These are phyloP conservation scores for Oreocharis arfaki DNA, from an alignment of 2,113 vertebrate genomes.

Conservation along the genomic window DNA sequence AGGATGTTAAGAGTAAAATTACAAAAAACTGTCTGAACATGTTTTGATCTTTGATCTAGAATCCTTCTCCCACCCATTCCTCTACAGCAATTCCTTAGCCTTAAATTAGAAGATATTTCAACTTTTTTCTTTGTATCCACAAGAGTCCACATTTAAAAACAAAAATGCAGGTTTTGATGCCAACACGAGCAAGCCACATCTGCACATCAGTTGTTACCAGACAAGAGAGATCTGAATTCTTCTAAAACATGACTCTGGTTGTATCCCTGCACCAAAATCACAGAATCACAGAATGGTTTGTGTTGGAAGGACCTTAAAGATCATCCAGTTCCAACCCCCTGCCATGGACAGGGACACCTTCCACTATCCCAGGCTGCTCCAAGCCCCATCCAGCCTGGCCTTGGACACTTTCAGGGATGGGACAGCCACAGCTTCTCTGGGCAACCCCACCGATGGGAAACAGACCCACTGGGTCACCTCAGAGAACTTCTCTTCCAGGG, in stretches of 20 bases:
- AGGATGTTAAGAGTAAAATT: not conserved
- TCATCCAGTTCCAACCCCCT: accelerated
- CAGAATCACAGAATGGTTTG: not conserved
- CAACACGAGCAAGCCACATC: not conserved
- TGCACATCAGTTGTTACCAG: not conserved
- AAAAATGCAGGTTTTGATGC: accelerated
- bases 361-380: not conserved
- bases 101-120: not conserved
- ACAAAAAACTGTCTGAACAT: not conserved
- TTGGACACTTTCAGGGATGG: not conserved
- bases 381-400: accelerated
- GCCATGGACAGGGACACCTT: not conserved
- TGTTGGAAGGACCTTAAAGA: not conserved
- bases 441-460: not conserved
- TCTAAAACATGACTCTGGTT: accelerated
- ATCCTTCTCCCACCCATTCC: not conserved
- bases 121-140: not conserved
- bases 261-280: not conserved
- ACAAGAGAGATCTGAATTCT: not conserved
- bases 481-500: not conserved
- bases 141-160: not conserved
- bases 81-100: not conserved
- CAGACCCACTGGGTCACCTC: accelerated
- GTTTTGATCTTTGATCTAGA: not conserved
- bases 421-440: not conserved